A percentile compares a stretch with the other conserved stretches of the same genome.
Evolutionary conservation across 2,888 invertebrate species (phyloP).

Genomic region (Volucella inflata): DNA sequence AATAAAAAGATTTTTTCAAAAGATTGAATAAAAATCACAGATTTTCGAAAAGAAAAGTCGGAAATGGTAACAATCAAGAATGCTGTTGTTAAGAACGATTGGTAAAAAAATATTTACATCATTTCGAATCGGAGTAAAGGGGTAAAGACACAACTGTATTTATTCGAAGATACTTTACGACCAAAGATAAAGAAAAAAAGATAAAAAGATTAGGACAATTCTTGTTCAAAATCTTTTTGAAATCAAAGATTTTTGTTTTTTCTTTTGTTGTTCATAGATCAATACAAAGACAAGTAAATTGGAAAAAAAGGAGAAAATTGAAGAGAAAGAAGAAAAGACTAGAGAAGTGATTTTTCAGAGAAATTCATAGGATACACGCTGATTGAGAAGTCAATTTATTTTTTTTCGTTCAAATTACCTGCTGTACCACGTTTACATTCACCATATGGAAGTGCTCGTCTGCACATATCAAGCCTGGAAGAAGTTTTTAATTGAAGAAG

Average conservation of each 20-base stretch:
- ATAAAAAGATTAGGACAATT: constrained; percentile 14
- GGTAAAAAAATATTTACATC: not conserved
- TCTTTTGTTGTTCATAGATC: constrained; percentile 15
- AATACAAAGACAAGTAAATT: not conserved
- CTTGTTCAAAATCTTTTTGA: too few species aligned
- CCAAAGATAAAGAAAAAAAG: constrained; percentile 1
- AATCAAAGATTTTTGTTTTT: too few species aligned
- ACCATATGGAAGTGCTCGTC: constrained; percentile 96
- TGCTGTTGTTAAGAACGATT: too few species aligned
- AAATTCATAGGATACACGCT: constrained; percentile 38
- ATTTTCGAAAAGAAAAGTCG: too few species aligned
- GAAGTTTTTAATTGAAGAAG: constrained; percentile 41
- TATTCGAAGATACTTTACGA: constrained; percentile 1
- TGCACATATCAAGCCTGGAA: constrained; percentile 99
- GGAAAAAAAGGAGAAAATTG: constrained; percentile 16
- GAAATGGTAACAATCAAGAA: not conserved
- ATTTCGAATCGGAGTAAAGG: constrained; percentile 2
- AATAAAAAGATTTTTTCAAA: too few species aligned
- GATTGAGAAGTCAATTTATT: constrained; percentile 56
- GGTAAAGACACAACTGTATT: not conserved
- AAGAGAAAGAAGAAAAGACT: constrained; percentile 25
- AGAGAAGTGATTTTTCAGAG: constrained; percentile 19
- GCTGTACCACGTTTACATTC: constrained; percentile 99
- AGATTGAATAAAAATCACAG: too few species aligned
- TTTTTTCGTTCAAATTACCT: constrained; percentile 87